A percentile compares a stretch with the other conserved stretches of the same genome.
These are phyloP conservation scores for Aphrocallistes beatrix DNA, from an alignment of 37 sponge, comb jelly and placozoan genomes.

Conservation along the genomic window DNA sequence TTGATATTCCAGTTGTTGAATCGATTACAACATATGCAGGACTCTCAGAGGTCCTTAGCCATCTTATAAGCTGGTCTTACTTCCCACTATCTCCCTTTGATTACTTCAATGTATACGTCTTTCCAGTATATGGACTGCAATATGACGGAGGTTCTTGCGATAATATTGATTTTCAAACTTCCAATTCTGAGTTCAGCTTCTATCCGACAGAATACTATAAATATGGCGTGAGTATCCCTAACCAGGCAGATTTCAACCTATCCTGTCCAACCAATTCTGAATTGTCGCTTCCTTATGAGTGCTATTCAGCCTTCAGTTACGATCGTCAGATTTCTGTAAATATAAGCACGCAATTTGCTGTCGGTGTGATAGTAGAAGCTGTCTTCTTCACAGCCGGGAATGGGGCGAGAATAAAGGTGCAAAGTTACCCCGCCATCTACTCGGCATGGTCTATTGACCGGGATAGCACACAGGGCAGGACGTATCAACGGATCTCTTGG, in stretches of 20 bases:
- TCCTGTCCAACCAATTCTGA: not conserved
- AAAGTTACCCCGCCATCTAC: not conserved
- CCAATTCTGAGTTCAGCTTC: not conserved
- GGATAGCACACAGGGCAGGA: not conserved
- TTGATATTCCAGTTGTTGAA: no score
- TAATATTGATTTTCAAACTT: not conserved
- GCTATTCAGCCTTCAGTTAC: not conserved
- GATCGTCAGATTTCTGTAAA: not conserved
- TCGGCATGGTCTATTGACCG: not conserved
- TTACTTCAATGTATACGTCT: not conserved
- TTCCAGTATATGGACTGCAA: not conserved
- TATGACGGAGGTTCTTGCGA: not conserved
- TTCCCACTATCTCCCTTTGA: not conserved
- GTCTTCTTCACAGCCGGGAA: not conserved
- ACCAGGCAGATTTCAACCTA: not conserved
- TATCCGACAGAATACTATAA: not conserved
- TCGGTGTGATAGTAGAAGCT: slow-evolving; percentile 5
- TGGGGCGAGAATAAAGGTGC: not conserved
- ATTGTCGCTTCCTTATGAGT: not conserved
- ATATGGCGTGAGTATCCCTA: not conserved
- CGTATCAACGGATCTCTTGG: not conserved
- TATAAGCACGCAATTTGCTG: not conserved
- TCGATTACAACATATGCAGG: no score
- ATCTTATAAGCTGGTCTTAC: no score
- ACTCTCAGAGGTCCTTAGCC: no score